Evolutionary conservation across 2,113 vertebrate species (phyloP).

Genomic region (Alligator sinensis): DNA sequence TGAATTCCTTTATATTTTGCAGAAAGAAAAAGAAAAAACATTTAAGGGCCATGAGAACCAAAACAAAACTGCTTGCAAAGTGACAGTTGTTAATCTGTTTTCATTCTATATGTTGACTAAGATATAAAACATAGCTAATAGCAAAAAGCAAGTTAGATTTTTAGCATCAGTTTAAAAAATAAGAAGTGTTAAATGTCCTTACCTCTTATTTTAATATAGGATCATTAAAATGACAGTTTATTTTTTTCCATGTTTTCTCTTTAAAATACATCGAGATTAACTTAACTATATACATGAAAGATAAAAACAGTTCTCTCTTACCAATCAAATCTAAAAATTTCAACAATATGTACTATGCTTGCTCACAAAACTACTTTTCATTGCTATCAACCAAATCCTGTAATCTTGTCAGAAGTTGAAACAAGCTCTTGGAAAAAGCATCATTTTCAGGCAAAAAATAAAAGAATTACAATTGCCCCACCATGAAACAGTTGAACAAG

Average conservation of each 20-base stretch:
- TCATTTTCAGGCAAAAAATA: neutral
- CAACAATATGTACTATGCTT: neutral
- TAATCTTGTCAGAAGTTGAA: neutral
- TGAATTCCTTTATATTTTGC: neutral
- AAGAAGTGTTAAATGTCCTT: neutral
- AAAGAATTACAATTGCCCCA: neutral
- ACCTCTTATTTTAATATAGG: neutral
- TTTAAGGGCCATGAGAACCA: neutral
- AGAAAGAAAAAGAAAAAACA: neutral
- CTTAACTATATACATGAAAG: neutral
- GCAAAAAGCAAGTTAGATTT: accelerated
- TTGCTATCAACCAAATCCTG: neutral
- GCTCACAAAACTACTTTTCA: neutral
- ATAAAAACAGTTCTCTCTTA: neutral
- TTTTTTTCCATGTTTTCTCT: neutral
- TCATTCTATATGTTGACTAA: neutral
- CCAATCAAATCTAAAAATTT: neutral
- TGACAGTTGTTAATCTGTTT: neutral
- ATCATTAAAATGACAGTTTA: neutral
- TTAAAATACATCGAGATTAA: neutral
- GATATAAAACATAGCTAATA: neutral
- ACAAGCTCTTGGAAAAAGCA: neutral
- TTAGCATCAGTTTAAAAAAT: neutral
- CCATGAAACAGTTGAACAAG: neutral
- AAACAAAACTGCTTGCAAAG: neutral